Percentiles rank a stretch among this genome's conserved stretches.
Evolutionary conservation across 2,797 vertebrate species (phyloP).

Genomic region (Lophius americanus): DNA sequence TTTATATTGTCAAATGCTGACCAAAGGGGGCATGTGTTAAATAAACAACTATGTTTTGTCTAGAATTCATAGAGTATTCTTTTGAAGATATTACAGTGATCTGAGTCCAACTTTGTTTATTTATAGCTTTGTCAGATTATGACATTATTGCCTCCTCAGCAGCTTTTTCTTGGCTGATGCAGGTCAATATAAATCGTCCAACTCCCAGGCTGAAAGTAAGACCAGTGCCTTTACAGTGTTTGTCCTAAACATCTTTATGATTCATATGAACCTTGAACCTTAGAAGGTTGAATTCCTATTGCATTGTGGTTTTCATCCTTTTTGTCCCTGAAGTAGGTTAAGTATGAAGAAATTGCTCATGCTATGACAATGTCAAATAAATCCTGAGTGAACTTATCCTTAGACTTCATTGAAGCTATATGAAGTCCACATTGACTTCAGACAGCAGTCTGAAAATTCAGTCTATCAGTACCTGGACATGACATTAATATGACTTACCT

Average conservation of each 20-base stretch:
- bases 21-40: no score
- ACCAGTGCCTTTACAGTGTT: background rate
- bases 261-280: no score
- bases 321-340: no score
- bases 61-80: no score
- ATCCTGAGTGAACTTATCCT: background rate
- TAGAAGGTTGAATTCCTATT: no score
- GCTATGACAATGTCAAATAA: no score
- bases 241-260: no score
- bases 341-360: no score
- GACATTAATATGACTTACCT: conserved; percentile 50
- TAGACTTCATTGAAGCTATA: background rate
- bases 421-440: background rate
- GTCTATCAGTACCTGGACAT: background rate
- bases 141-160: background rate
- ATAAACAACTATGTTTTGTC: no score
- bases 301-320: no score
- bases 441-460: background rate
- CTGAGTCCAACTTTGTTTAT: background rate
- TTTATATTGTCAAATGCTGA: no score
- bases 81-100: no score
- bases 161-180: background rate
- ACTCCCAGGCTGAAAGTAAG: background rate
- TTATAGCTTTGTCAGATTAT: background rate
- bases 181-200: background rate